These are phyloP conservation scores for Emys orbicularis DNA, from an alignment of 2,797 vertebrate species.

Conservation along the genomic window DNA sequence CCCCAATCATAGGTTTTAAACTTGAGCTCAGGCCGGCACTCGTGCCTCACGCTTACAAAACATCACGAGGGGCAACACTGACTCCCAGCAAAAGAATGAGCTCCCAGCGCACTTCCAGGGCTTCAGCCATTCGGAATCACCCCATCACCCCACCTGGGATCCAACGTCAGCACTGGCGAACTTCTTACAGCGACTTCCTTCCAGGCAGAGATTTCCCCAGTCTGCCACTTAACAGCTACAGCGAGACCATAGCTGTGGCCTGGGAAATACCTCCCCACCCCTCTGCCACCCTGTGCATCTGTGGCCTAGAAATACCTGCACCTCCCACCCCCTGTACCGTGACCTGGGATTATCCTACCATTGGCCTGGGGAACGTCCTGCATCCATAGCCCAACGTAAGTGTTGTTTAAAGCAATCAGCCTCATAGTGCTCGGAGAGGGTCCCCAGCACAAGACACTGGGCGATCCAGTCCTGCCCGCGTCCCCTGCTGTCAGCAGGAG, in stretches of 20 bases:
- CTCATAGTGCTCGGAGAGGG: not conserved
- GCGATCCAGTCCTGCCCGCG: not conserved
- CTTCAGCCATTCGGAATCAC: not conserved
- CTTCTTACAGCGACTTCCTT: not conserved
- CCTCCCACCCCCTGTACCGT: not conserved
- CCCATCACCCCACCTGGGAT: not conserved
- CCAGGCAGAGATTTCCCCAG: not conserved
- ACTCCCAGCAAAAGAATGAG: not conserved
- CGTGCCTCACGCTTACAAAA: too few relatives aligned
- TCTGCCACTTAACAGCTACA: not conserved
- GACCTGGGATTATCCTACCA: constrained; percentile 1
- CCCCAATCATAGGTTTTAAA: not conserved
- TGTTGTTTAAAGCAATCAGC: constrained; percentile 32
- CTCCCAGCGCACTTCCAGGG: not conserved
- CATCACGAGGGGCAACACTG: too few relatives aligned
- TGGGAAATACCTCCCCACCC: not conserved
- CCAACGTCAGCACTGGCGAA: not conserved
- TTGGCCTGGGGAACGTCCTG: constrained; percentile 9
- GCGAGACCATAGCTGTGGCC: not conserved
- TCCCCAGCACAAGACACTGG: not conserved
- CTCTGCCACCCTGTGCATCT: too few relatives aligned
- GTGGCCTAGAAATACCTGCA: not conserved
- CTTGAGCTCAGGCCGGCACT: not conserved
- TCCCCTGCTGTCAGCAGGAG: not conserved
- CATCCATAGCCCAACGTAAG: constrained; percentile 12